A percentile compares a stretch with the other conserved stretches of the same genome.
Conservation (phyloP, 2,797 vertebrate species). For the Sebastes cheni region DNA sequence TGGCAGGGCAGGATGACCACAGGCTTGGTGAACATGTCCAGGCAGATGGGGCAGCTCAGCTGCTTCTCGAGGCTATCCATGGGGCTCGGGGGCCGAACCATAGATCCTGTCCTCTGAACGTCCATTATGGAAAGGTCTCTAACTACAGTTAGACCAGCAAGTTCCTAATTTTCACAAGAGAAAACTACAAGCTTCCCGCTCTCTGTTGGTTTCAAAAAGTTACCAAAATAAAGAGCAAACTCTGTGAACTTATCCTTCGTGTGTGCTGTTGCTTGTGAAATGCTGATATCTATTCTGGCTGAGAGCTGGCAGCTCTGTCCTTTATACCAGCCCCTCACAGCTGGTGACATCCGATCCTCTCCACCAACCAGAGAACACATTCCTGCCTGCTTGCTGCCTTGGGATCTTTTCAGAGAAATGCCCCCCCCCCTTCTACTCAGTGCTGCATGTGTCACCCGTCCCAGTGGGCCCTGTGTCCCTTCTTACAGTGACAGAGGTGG, state of each 20-base stretch:
- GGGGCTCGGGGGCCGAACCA: constrained; percentile 79
- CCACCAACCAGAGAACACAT: constrained; percentile 71
- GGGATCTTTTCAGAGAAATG: constrained; percentile 77
- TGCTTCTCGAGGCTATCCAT: constrained; percentile 88
- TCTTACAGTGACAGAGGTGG: constrained; percentile 34
- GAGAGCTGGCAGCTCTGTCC: constrained; percentile 46
- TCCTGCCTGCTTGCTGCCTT: constrained; percentile 73
- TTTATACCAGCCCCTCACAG: constrained; percentile 80
- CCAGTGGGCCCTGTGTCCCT: constrained; percentile 49
- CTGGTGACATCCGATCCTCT: constrained; percentile 72
- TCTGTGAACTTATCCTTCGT: not conserved
- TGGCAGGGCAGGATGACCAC: constrained; percentile 88
- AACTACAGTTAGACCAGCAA: not conserved
- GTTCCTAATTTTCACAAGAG: constrained; percentile 3
- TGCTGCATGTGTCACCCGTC: constrained; percentile 72
- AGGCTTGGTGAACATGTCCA: constrained; percentile 88
- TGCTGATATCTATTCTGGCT: constrained; percentile 68
- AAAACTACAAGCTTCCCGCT: not conserved
- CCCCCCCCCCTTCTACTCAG: constrained; percentile 38
- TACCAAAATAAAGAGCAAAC: not conserved
- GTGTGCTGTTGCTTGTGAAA: constrained; percentile 30
- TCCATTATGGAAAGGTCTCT: constrained; percentile 72
- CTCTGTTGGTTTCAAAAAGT: not conserved
- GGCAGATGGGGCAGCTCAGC: constrained; percentile 87
- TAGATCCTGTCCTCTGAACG: constrained; percentile 80